These are phyloP conservation scores for Dolichallabes microphthalmus DNA, from an alignment of 2,113 vertebrate species.

Conservation along the genomic window DNA sequence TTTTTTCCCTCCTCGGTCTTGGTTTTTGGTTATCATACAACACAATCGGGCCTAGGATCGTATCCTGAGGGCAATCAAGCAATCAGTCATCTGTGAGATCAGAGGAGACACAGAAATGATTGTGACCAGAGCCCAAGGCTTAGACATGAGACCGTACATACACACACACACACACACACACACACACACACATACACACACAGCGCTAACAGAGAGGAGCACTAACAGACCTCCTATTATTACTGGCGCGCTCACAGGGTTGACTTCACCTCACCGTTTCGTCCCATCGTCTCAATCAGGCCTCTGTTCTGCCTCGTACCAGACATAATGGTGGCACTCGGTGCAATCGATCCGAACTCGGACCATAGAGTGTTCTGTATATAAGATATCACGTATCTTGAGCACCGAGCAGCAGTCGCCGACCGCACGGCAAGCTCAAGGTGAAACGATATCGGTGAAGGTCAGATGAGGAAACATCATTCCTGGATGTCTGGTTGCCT, in stretches of 20 bases:
- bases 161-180: conserved; percentile 8
- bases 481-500: not conserved
- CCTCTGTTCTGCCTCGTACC: conserved; percentile 20
- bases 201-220: conserved; percentile 7
- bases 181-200: conserved; percentile 14
- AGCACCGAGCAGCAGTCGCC: not conserved
- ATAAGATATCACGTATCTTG: not conserved
- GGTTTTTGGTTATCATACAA: not conserved
- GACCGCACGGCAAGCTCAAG: not conserved
- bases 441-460: not conserved
- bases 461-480: not conserved
- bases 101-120: conserved; percentile 39
- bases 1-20: not conserved
- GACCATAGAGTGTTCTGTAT: not conserved
- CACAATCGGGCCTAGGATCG: not conserved
- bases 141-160: conserved; percentile 42
- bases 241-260: conserved; percentile 32
- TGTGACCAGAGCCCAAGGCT: conserved; percentile 40
- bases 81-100: conserved; percentile 17
- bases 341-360: not conserved
- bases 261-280: conserved; percentile 36
- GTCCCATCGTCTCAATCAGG: conserved; percentile 35
- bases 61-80: conserved; percentile 17
- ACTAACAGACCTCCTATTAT: conserved; percentile 46
- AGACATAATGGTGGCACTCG: conserved; percentile 29